Base-by-base conservation (phyloP, 2,888 invertebrate species). In the Yponomeuta malinellus region DNA sequence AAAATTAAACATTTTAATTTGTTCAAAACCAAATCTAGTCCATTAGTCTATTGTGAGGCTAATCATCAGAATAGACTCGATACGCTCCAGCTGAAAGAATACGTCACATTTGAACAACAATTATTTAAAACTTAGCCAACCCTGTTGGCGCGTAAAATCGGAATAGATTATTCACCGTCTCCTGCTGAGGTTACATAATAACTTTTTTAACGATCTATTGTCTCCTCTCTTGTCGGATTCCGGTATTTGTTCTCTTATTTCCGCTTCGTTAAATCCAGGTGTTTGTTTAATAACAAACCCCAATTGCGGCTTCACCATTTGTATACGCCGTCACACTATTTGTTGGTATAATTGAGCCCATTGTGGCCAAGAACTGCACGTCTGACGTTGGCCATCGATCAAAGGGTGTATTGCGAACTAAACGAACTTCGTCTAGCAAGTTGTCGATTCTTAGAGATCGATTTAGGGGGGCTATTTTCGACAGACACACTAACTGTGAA, bases 191-290 rank as follows among this genome's bases (percentile, higher is more conserved):
- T 65, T 65, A 65, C 65, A 65, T 65, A 33, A 65, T 31, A 65
- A 65, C 65, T 31, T 33, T 67, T 74, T 75, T 74, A 83, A 83
- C 76, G 80, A 83, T 73, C 83, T 74, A 83, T 83, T 83, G 83
- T 83, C 74, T 78, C 43, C 23, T 52, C 52, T 52, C 29, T 23
- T 12, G 48, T 59, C 52, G 29, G 52, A 68, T 48, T 31, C 12
- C 52, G 67, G 67, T 67, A 29, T 52, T 48, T 52, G 52, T 68
- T 68, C 31, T 65, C 52, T 12, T 23, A 65, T 68, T 68, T 68
- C 48, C 68, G 68, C 68, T 68, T 68, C 29, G 68, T 31, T 52
- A 48, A 23, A 48, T 31, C 29, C 68, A 48, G 48, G 68, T 52
- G 48, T 68, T 68, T 68, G 48, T 68, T 68, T 68, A 48, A 67